Percentiles rank a stretch among this genome's conserved stretches.
Conservation (phyloP, 2,797 vertebrate species). For the Harpagifer antarcticus region DNA sequence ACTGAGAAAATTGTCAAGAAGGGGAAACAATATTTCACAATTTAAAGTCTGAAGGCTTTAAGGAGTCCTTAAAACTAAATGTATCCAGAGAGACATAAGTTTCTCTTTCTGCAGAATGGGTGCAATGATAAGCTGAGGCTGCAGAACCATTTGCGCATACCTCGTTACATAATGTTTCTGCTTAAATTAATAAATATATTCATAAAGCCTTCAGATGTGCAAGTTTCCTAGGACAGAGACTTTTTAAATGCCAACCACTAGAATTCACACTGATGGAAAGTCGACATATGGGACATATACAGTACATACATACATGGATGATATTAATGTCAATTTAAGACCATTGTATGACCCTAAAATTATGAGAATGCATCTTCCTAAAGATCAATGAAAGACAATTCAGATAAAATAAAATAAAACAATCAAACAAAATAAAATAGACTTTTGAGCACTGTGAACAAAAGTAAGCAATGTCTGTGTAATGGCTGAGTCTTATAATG, state of each 20-base stretch:
- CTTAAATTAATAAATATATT: constrained; percentile 34
- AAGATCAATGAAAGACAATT: too few species aligned
- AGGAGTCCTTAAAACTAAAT: background rate
- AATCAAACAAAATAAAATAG: too few species aligned
- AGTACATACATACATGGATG: too few species aligned
- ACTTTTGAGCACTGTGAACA: too few species aligned
- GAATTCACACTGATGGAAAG: constrained; percentile 15
- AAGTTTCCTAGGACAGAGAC: constrained; percentile 17
- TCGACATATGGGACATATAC: too few species aligned
- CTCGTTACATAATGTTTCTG: constrained; percentile 38
- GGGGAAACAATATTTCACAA: background rate
- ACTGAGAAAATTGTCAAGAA: constrained; percentile 10
- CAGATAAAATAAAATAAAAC: too few species aligned
- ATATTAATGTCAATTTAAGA: too few species aligned
- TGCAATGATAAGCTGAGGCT: constrained; percentile 26
- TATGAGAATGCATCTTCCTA: too few species aligned
- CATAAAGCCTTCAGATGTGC: constrained; percentile 32
- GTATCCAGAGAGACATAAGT: constrained; percentile 14
- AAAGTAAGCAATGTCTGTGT: too few species aligned
- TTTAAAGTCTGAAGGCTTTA: background rate
- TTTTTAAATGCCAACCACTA: background rate
- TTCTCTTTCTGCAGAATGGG: background rate
- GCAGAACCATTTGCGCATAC: constrained; percentile 24
- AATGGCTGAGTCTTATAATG: too few species aligned
- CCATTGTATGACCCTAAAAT: too few species aligned